Evolutionary conservation across 2,113 vertebrate species (phyloP).

Genomic region (Varanus salvator): DNA sequence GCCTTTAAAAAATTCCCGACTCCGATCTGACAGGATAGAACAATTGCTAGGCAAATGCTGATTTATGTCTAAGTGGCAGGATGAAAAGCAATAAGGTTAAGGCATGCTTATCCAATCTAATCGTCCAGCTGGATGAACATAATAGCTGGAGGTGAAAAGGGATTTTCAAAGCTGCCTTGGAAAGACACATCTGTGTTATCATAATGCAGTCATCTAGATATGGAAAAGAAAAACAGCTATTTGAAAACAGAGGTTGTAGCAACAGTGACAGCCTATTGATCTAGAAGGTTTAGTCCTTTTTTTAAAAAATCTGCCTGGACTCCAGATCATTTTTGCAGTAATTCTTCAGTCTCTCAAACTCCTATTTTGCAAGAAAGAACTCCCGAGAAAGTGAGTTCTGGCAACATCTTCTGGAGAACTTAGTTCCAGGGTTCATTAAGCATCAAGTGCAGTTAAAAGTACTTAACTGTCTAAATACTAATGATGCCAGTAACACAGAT

Average conservation of each 20-base stretch:
- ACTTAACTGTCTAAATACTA: not conserved
- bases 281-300: not conserved
- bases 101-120: not conserved
- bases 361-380: not conserved
- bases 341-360: not conserved
- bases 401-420: not conserved
- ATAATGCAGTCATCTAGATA: not conserved
- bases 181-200: not conserved
- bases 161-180: not conserved
- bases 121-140: not conserved
- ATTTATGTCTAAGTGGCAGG: not conserved
- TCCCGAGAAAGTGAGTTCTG: not conserved
- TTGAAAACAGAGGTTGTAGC: not conserved
- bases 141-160: not conserved
- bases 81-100: not conserved
- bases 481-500: not conserved
- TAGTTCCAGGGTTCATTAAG: not conserved
- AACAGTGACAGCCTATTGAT: not conserved
- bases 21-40: slow-evolving; percentile 4
- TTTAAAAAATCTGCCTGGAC: not conserved
- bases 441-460: not conserved
- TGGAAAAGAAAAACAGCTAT: not conserved
- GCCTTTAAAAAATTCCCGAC: not conserved
- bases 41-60: slow-evolving; percentile 32
- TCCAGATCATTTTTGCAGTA: not conserved